phyloP scores from a whole-genome alignment of 2,888 invertebrate species.

The Hirtodrosophila trivittata region DNA sequence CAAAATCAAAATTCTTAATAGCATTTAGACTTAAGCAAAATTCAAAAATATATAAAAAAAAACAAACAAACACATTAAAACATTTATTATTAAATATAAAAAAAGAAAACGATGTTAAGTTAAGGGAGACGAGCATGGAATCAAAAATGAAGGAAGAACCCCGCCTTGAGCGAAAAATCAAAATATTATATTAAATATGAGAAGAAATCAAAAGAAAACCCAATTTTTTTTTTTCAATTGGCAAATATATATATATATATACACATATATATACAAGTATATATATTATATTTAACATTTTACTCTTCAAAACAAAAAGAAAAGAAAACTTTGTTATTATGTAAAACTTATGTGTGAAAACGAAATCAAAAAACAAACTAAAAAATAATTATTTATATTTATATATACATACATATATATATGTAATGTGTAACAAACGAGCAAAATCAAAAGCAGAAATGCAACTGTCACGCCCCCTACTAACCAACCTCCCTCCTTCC shows the following conservation, averaged over 20 bases:
- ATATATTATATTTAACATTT: conserved; percentile 62
- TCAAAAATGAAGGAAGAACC: conserved; percentile 50
- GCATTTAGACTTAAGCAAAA: conserved; percentile 62
- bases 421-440: conserved; percentile 64
- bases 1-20: conserved; percentile 51
- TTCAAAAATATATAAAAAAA: conserved; percentile 42
- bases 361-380: conserved; percentile 37
- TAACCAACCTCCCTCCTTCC: neutral
- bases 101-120: conserved; percentile 57
- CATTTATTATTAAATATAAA: conserved; percentile 50
- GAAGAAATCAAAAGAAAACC: conserved; percentile 53
- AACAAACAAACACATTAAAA: conserved; percentile 39
- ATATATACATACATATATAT: conserved; percentile 37
- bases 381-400: conserved; percentile 72
- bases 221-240: conserved; percentile 67
- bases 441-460: conserved; percentile 64
- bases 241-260: conserved; percentile 47
- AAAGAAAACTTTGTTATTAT: conserved; percentile 64
- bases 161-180: conserved; percentile 50
- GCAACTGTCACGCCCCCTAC: neutral
- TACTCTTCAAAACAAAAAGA: conserved; percentile 53
- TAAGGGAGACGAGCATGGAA: conserved; percentile 55
- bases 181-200: conserved; percentile 64
- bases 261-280: conserved; percentile 40
- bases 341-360: conserved; percentile 57